Evolutionary conservation across 2,113 vertebrate species (phyloP).

Genomic region (Heloderma charlesbogerti): DNA sequence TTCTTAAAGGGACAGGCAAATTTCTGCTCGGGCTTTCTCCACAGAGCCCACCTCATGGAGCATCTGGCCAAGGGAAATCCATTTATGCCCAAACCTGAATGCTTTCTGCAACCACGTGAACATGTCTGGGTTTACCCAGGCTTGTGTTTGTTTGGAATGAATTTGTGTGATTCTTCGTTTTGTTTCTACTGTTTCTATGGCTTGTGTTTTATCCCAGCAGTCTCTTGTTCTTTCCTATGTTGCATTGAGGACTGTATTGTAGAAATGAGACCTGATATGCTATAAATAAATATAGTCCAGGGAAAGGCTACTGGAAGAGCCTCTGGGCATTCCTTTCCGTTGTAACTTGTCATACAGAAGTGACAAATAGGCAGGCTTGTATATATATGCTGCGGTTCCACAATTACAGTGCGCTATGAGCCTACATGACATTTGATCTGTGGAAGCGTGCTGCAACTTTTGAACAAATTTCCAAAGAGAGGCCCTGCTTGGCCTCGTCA

Average conservation of each 20-base stretch:
- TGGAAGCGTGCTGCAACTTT: too few species aligned
- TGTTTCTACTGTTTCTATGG: neutral
- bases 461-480: neutral
- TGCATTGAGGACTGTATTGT: neutral
- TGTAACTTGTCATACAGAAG: neutral
- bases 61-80: neutral
- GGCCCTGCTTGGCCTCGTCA: neutral
- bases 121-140: neutral
- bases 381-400: too few species aligned
- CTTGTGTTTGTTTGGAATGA: neutral
- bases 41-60: neutral
- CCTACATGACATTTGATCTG: neutral
- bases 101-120: too few species aligned
- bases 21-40: too few species aligned
- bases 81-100: too few species aligned
- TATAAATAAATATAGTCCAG: neutral
- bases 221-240: neutral
- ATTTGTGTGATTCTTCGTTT: neutral
- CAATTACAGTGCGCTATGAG: neutral
- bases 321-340: neutral
- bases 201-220: neutral
- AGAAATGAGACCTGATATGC: neutral
- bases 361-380: neutral
- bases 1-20: too few species aligned
- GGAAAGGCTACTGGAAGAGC: neutral